phyloP scores from a whole-genome alignment of 1,140 invertebrate species.

The Drosophila hydei region DNA sequence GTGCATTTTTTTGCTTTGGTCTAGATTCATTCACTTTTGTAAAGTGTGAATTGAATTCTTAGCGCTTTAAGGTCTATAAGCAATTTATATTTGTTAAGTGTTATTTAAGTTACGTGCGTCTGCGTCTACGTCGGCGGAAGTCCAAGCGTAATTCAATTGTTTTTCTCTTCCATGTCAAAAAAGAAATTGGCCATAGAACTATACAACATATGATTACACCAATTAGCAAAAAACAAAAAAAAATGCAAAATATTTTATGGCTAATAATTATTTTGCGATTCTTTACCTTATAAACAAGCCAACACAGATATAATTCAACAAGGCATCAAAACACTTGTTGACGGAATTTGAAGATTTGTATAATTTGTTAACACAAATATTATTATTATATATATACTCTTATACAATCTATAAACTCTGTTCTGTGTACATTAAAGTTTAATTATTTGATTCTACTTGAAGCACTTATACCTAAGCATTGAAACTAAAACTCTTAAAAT shows the following conservation, averaged over 20 bases:
- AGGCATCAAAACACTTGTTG: too few relatives aligned
- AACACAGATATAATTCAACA: constrained; percentile 4
- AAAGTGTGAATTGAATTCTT: constrained; percentile 71
- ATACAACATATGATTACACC: constrained; percentile 15
- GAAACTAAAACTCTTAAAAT: constrained; percentile 51
- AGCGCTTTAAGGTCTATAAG: constrained; percentile 63
- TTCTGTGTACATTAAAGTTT: constrained; percentile 73
- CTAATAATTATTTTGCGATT: constrained; percentile 19
- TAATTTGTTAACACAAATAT: too few relatives aligned
- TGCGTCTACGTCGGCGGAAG: constrained; percentile 1
- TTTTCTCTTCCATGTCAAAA: constrained; percentile 18
- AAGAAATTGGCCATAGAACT: neutral
- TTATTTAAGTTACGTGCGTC: constrained; percentile 73
- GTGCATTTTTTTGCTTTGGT: constrained; percentile 56
- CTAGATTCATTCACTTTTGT: constrained; percentile 52
- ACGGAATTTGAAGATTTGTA: too few relatives aligned
- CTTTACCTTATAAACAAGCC: constrained; percentile 31
- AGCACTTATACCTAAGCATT: constrained; percentile 60
- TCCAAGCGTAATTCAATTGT: constrained; percentile 29
- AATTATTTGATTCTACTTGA: constrained; percentile 78
- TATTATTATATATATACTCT: too few relatives aligned
- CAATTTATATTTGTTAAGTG: constrained; percentile 73
- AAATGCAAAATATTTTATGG: constrained; percentile 29
- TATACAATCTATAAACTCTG: constrained; percentile 45
- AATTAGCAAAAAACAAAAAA: neutral